Conservation (phyloP, 2,797 vertebrate species). For the Halcyon badia region DNA sequence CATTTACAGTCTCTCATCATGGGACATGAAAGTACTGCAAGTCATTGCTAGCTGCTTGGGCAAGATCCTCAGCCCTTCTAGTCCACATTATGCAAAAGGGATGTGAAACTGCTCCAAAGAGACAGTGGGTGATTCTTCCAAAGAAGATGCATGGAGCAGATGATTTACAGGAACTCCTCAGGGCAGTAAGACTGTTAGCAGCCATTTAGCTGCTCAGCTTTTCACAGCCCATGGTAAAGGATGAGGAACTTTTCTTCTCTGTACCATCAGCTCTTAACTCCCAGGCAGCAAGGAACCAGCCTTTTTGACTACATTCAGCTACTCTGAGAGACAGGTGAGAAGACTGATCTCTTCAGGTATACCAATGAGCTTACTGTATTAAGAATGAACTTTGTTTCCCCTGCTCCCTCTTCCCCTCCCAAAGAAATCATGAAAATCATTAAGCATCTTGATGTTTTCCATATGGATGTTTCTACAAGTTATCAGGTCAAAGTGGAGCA, state of each 20-base stretch:
- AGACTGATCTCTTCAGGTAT: background rate
- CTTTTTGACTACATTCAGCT: background rate
- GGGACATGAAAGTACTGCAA: background rate
- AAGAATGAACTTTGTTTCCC: background rate
- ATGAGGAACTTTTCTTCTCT: background rate
- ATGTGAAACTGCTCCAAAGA: background rate
- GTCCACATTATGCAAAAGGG: background rate
- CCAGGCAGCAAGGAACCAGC: background rate
- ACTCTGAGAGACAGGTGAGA: background rate
- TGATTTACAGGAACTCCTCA: background rate
- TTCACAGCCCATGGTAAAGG: background rate
- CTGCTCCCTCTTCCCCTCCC: background rate
- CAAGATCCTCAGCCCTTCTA: background rate
- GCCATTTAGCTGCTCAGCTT: background rate
- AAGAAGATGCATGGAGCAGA: background rate
- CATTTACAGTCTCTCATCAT: background rate
- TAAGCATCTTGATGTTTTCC: constrained; percentile 35
- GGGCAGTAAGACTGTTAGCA: background rate
- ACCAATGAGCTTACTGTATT: background rate
- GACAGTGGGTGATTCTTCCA: background rate
- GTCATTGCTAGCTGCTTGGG: background rate
- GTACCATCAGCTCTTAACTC: background rate
- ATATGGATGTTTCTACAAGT: constrained; percentile 24
- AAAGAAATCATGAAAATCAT: constrained; percentile 35
- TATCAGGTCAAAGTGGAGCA: constrained; percentile 17